Evolutionary conservation across 2,888 invertebrate genomes (phyloP).

Genomic region (Xestobium rufovillosum): DNA sequence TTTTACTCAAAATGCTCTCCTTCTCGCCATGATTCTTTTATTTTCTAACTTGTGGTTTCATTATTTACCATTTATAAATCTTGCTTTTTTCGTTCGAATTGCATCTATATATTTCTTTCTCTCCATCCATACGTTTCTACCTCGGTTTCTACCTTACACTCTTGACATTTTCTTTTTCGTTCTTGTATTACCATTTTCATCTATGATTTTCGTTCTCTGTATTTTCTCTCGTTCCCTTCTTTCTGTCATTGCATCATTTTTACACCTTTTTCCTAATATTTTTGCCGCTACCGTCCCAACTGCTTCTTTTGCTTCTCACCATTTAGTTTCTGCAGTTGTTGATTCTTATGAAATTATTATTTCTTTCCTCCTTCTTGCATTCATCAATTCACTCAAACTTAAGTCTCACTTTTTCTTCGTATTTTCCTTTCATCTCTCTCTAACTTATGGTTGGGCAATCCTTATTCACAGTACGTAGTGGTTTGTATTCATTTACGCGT

Average conservation of each 20-base stretch:
- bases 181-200: neutral
- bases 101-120: neutral
- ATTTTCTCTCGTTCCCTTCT: conserved; percentile 1
- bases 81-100: neutral
- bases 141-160: neutral
- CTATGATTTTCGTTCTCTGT: neutral
- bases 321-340: neutral
- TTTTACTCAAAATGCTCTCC: neutral
- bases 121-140: neutral
- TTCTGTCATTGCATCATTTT: neutral
- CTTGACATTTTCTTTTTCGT: neutral
- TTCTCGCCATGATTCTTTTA: neutral
- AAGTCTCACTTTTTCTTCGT: neutral
- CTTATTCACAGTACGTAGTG: too few relatives aligned
- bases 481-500: too few relatives aligned
- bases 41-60: neutral
- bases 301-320: neutral
- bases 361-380: conserved; percentile 1
- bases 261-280: neutral
- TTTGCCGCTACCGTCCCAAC: neutral
- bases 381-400: neutral
- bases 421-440: too few relatives aligned
- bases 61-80: neutral
- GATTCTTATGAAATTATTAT: neutral
- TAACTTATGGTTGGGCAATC: too few relatives aligned